phyloP scores from a whole-genome alignment of 2,797 vertebrate species.

The Melanotaenia boesemani region DNA sequence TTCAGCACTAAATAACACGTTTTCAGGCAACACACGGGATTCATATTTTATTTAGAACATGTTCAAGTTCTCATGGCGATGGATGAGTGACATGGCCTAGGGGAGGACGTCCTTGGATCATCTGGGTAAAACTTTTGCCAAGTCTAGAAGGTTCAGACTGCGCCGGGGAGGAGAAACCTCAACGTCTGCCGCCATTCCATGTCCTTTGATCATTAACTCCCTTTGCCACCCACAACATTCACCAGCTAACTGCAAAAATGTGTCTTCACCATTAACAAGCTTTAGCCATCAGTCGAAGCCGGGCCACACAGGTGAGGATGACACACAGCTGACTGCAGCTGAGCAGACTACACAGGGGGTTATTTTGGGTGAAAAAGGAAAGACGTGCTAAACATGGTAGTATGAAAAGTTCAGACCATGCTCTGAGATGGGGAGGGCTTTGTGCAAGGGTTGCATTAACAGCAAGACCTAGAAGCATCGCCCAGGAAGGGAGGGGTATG shows the following conservation, averaged over 20 bases:
- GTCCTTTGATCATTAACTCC: constrained; percentile 46
- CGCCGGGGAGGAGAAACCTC: constrained; percentile 12
- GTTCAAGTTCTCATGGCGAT: constrained; percentile 34
- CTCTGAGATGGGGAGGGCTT: constrained; percentile 44
- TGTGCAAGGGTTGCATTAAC: constrained; percentile 61
- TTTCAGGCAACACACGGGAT: constrained; percentile 55
- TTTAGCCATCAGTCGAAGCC: constrained; percentile 63
- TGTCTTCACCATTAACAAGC: constrained; percentile 77
- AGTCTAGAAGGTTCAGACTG: constrained; percentile 35
- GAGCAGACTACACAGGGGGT: constrained; percentile 50
- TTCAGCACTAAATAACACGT: constrained; percentile 58
- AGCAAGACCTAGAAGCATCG: constrained; percentile 47
- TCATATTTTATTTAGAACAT: constrained; percentile 64
- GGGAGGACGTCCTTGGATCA: constrained; percentile 41
- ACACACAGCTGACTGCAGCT: constrained; percentile 30
- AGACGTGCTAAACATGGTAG: constrained; percentile 51
- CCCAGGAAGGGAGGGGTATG: constrained; percentile 30
- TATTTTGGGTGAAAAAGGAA: constrained; percentile 40
- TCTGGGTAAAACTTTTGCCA: constrained; percentile 49
- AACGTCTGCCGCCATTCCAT: constrained; percentile 19
- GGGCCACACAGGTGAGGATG: constrained; percentile 41
- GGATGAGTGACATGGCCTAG: constrained; percentile 34
- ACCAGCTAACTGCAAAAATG: constrained; percentile 69
- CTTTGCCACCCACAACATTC: constrained; percentile 48
- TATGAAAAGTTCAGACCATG: constrained; percentile 57